phyloP scores from a whole-genome alignment of 2,113 vertebrate species.

The Corvus moneduloides region DNA sequence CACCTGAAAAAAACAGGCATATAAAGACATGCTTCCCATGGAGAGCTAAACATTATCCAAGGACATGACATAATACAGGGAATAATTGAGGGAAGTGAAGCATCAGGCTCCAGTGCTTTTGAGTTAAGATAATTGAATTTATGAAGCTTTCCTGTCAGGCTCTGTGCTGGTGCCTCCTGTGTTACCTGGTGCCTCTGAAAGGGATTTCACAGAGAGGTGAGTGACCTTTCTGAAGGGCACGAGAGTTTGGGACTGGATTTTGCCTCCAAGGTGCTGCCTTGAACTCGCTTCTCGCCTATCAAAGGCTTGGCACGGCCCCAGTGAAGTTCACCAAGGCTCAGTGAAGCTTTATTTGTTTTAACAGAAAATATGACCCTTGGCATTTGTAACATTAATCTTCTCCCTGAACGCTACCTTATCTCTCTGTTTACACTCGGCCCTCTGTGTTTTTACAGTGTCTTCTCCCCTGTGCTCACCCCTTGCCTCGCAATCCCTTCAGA shows the following conservation, averaged over 20 bases:
- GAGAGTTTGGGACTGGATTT: neutral
- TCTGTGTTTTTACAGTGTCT: neutral
- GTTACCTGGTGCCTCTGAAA: neutral
- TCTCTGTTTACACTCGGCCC: neutral
- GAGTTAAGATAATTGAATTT: neutral
- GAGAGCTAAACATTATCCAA: neutral
- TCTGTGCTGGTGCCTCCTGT: neutral
- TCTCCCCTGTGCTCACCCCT: neutral
- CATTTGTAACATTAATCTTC: neutral
- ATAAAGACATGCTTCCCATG: neutral
- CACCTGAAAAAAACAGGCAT: neutral
- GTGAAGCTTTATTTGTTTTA: neutral
- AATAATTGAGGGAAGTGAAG: neutral
- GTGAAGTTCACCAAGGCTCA: neutral
- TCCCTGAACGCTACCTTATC: neutral
- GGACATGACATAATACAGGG: neutral
- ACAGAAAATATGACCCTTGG: neutral
- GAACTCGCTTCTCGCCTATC: neutral
- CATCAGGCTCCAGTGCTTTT: neutral
- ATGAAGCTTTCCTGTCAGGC: neutral
- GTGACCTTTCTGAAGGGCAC: neutral
- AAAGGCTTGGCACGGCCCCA: neutral
- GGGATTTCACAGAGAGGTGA: neutral
- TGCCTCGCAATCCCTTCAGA: neutral
- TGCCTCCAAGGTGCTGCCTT: neutral